Evolutionary conservation across 2,113 vertebrate species (phyloP).

Genomic region (Monopterus albus): DNA sequence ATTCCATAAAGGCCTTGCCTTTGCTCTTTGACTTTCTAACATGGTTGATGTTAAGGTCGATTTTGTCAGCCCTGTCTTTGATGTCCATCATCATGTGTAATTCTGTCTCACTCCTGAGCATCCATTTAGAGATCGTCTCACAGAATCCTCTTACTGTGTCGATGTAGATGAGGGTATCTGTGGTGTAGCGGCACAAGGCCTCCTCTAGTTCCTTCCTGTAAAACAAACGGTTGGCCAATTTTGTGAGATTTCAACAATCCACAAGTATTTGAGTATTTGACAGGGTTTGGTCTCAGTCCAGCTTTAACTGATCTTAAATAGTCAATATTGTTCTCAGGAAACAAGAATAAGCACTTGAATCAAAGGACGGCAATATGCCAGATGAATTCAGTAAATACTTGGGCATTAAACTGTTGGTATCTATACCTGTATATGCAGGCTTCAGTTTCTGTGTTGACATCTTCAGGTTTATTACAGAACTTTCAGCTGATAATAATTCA

Average conservation of each 20-base stretch:
- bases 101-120: constrained; percentile 33
- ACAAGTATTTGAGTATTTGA: no score
- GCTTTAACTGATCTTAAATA: no score
- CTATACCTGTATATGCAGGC: no score
- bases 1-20: constrained; percentile 42
- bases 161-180: constrained; percentile 47
- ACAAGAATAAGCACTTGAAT: no score
- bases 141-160: constrained; percentile 52
- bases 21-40: constrained; percentile 8
- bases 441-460: no score
- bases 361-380: no score
- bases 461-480: no score
- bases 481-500: no score
- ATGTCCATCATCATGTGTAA: constrained; percentile 54
- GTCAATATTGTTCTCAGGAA: no score
- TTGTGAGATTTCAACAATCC: background rate
- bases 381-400: no score
- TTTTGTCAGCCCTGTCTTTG: constrained; percentile 34
- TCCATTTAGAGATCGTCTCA: constrained; percentile 38
- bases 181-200: constrained; percentile 36
- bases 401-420: no score
- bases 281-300: no score
- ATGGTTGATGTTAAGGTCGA: constrained; percentile 5
- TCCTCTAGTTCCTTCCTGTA: constrained; percentile 43
- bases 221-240: background rate